Evolutionary conservation across 2,888 invertebrate genomes (phyloP).

Genomic region (Camptogramma bilineatum): DNA sequence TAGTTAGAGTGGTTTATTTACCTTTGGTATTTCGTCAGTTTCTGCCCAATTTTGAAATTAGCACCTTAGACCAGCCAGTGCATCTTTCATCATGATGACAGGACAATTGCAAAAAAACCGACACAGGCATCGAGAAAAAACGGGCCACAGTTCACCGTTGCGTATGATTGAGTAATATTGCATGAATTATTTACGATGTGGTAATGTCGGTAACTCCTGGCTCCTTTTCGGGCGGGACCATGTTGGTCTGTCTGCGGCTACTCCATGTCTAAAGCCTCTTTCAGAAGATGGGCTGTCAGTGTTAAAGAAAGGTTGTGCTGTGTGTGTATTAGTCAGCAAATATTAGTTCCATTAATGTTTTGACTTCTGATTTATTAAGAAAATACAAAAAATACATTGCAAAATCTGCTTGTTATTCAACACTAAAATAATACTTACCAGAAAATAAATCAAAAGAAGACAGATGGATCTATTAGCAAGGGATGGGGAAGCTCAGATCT

Average conservation of each 20-base stretch:
- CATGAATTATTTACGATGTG: conserved; percentile 83
- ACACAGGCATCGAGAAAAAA: conserved; percentile 59
- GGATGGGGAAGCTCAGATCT: too few relatives aligned
- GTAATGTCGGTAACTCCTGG: conserved; percentile 60
- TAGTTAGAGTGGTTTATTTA: not conserved
- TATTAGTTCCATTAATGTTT: not conserved
- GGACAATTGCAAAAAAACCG: conserved; percentile 71
- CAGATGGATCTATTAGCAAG: too few relatives aligned
- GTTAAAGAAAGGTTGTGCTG: not conserved
- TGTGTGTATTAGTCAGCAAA: not conserved
- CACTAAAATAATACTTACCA: too few relatives aligned
- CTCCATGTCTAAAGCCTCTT: conserved; percentile 11
- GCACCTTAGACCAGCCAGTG: conserved; percentile 10
- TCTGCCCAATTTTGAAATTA: too few relatives aligned
- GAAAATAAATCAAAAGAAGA: too few relatives aligned
- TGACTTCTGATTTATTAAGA: too few relatives aligned
- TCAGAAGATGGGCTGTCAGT: conserved; percentile 5
- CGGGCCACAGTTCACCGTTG: conserved; percentile 69
- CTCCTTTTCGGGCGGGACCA: conserved; percentile 69
- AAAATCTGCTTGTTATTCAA: too few relatives aligned
- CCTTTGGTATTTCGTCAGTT: not conserved
- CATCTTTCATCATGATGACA: conserved; percentile 60
- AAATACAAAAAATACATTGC: too few relatives aligned
- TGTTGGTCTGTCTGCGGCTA: conserved; percentile 45
- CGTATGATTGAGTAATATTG: conserved; percentile 80